Evolutionary conservation across 2,888 invertebrate genomes (phyloP).

Genomic region (Chironomus riparius): DNA sequence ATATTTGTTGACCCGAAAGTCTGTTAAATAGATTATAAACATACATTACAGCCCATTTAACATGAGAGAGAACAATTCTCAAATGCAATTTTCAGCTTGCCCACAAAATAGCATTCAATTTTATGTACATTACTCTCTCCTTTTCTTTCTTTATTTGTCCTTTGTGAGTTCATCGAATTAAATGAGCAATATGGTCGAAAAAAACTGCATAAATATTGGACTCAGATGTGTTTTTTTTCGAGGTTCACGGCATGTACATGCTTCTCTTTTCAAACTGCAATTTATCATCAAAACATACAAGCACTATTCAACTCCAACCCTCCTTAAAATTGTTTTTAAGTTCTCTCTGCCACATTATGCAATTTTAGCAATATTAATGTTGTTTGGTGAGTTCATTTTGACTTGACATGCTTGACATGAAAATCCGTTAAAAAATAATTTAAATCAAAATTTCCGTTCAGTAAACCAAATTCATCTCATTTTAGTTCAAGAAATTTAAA

Average conservation of each 20-base stretch:
- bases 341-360: not conserved
- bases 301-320: not conserved
- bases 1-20: conserved; percentile 46
- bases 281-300: conserved; percentile 5
- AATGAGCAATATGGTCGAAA: conserved; percentile 28
- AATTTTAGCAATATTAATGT: not conserved
- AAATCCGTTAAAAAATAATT: no score
- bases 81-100: conserved; percentile 30
- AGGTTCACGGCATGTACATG: not conserved
- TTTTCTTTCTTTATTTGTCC: not conserved
- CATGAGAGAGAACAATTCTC: not conserved
- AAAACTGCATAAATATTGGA: not conserved
- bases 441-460: no score
- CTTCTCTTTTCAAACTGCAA: not conserved
- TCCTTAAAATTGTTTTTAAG: not conserved
- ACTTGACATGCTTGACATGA: no score
- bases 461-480: no score
- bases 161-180: conserved; percentile 36
- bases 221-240: conserved; percentile 4
- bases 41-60: not conserved
- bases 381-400: not conserved
- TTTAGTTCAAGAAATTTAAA: no score
- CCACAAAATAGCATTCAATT: conserved; percentile 35
- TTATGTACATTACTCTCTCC: conserved; percentile 39
- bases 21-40: conserved; percentile 34